Conservation (phyloP, 2,888 invertebrate genomes). For the Trichopoda pennipes region DNA sequence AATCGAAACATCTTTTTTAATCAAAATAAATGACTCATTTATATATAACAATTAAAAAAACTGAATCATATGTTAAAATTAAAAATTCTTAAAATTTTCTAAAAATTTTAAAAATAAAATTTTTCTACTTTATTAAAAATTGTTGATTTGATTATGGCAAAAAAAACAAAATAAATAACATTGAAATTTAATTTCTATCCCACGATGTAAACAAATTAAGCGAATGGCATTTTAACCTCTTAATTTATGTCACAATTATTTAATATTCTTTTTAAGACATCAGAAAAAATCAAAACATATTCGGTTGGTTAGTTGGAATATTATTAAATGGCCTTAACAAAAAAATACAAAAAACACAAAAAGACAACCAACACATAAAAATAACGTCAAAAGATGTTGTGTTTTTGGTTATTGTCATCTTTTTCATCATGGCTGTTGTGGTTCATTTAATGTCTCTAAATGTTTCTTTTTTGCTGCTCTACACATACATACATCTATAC, state of each 20-base stretch:
- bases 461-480: slow-evolving; percentile 20
- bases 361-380: slow-evolving; percentile 20
- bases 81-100: background rate
- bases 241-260: slow-evolving; percentile 54
- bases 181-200: slow-evolving; percentile 26
- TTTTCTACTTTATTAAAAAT: background rate
- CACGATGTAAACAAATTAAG: slow-evolving; percentile 25
- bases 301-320: slow-evolving; percentile 3
- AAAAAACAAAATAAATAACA: background rate
- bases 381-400: slow-evolving; percentile 29
- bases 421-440: slow-evolving; percentile 32
- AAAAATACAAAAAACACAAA: background rate
- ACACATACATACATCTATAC: background rate
- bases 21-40: background rate
- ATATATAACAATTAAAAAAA: background rate
- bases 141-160: background rate
- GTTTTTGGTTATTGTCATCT: slow-evolving; percentile 14
- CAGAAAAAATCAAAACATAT: slow-evolving; percentile 35
- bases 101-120: background rate
- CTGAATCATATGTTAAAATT: background rate
- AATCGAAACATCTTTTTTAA: background rate
- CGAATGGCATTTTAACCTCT: slow-evolving; percentile 40
- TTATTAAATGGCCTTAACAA: slow-evolving; percentile 32
- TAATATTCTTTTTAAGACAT: slow-evolving; percentile 41
- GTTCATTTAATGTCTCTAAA: slow-evolving; percentile 35